A percentile compares a stretch with the other conserved stretches of the same genome.
phyloP scores from a whole-genome alignment of 2,888 invertebrate genomes.

The Phyto melanocephala region DNA sequence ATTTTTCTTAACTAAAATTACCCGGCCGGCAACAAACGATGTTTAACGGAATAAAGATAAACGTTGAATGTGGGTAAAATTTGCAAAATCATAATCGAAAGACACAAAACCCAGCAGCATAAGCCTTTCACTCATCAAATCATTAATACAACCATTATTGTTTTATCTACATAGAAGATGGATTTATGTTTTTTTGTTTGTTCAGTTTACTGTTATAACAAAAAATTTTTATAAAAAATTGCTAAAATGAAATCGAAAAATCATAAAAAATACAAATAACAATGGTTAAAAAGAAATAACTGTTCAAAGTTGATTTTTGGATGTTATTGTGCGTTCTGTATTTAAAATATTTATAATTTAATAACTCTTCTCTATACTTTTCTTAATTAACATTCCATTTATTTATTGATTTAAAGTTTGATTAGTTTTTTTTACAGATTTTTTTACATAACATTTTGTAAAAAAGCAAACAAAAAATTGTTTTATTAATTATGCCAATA shows the following conservation, averaged over 20 bases:
- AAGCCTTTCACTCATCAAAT: neutral
- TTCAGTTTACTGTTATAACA: conserved; percentile 6
- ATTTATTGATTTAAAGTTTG: too few species aligned
- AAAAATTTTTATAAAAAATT: neutral
- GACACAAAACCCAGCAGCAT: neutral
- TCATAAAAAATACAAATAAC: neutral
- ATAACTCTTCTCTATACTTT: neutral
- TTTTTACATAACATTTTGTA: too few species aligned
- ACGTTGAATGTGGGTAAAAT: conserved; percentile 28
- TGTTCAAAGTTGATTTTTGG: neutral
- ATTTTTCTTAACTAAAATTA: conserved; percentile 12
- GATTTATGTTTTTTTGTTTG: neutral
- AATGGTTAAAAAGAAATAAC: neutral
- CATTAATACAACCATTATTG: neutral
- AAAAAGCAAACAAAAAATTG: too few species aligned
- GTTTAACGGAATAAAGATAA: conserved; percentile 24
- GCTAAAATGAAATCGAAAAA: neutral
- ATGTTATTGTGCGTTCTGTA: neutral
- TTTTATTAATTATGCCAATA: too few species aligned
- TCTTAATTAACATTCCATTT: too few species aligned
- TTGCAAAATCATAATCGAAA: conserved; percentile 12
- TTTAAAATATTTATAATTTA: neutral
- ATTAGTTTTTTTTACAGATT: too few species aligned
- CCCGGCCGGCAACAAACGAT: conserved; percentile 2
- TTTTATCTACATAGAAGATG: neutral